Conservation (phyloP, 2,888 invertebrate genomes). For the Andrena bucephala region DNA sequence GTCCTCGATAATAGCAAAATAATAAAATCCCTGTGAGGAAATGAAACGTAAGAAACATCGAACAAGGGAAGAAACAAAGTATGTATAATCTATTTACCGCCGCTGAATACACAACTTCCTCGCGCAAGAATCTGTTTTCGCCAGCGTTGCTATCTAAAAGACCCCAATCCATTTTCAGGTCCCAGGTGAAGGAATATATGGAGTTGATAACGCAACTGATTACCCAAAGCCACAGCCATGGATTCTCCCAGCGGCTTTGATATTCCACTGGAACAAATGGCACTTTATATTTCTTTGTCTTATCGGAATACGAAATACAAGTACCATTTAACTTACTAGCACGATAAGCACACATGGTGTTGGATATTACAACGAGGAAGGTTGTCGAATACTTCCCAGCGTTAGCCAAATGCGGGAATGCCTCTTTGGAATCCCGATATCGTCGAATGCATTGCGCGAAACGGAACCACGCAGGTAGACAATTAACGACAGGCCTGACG, state of each 20-base stretch:
- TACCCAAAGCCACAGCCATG: constrained; percentile 96
- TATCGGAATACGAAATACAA: neutral
- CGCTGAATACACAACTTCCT: constrained; percentile 97
- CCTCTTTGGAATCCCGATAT: constrained; percentile 96
- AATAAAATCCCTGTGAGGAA: constrained; percentile 92
- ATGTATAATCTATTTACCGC: constrained; percentile 87
- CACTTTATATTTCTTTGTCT: neutral
- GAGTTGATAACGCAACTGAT: constrained; percentile 94
- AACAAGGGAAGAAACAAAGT: constrained; percentile 19
- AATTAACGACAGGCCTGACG: constrained; percentile 93
- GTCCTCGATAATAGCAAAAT: constrained; percentile 98
- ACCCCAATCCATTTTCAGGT: constrained; percentile 99
- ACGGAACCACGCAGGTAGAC: constrained; percentile 98
- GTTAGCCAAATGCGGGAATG: constrained; percentile 98
- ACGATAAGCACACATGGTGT: constrained; percentile 89
- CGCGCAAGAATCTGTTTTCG: constrained; percentile 95
- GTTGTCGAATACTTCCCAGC: constrained; percentile 99
- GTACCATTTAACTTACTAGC: constrained; percentile 85
- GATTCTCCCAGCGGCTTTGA: constrained; percentile 89
- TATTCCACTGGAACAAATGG: constrained; percentile 86
- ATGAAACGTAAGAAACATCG: constrained; percentile 8
- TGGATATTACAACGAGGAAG: constrained; percentile 96
- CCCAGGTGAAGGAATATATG: constrained; percentile 98
- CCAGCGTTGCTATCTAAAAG: constrained; percentile 96
- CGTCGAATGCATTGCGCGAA: constrained; percentile 98